phyloP scores from a whole-genome alignment of 2,113 vertebrate genomes.

The Microcebus jonahi region DNA sequence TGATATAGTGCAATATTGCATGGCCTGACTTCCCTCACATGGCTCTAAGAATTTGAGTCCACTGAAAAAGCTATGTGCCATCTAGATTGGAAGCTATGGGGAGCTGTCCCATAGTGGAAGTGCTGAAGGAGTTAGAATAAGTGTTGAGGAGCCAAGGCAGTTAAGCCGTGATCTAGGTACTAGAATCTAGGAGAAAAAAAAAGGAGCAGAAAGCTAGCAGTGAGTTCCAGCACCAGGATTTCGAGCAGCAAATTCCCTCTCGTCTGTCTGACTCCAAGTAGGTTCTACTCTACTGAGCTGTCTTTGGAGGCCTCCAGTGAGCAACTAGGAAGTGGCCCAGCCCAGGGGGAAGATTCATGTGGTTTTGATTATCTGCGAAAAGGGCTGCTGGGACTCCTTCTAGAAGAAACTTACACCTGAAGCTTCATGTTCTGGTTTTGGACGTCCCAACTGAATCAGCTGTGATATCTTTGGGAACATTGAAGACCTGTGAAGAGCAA shows the following conservation, averaged over 20 bases:
- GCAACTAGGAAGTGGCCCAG: not conserved
- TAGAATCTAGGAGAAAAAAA: not conserved
- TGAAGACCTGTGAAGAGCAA: not conserved
- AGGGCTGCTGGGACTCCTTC: not conserved
- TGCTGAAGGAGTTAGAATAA: slow-evolving; percentile 31
- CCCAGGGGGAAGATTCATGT: not conserved
- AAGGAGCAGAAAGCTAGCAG: not conserved
- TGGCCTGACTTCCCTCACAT: no score
- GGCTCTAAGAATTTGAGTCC: no score
- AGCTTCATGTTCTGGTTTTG: not conserved
- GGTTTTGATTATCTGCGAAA: not conserved
- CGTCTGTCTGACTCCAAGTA: not conserved
- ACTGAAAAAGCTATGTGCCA: no score
- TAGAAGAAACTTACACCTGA: not conserved
- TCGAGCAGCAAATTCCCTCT: not conserved
- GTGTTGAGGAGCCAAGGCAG: not conserved
- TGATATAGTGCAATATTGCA: no score
- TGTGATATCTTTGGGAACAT: not conserved
- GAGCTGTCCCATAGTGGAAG: slow-evolving; percentile 44
- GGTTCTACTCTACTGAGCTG: not conserved
- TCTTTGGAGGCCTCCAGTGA: not conserved
- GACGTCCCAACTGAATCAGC: not conserved
- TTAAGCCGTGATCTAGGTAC: not conserved
- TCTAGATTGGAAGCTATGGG: not conserved
- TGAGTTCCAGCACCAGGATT: not conserved